Evolutionary conservation across 2,113 vertebrate species (phyloP), one percentile per base, ranked within the genome.

Genomic region (Herpetotheres cachinnans): DNA sequence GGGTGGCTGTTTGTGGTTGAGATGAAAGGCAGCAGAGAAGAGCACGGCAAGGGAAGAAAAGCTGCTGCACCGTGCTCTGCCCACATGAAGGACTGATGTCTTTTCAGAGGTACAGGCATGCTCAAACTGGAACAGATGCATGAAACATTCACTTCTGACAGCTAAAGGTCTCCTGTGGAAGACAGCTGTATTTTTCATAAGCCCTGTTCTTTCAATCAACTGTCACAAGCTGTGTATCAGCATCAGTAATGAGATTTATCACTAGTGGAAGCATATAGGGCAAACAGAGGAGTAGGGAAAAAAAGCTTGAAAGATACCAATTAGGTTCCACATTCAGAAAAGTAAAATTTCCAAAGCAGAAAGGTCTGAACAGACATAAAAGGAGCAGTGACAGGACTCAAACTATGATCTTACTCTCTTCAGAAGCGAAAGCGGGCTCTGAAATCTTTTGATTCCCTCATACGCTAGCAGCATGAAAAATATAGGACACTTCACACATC

Each of bases 371-470:
- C 8, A 88, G 78, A 90, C 78, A 87, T 95, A 89, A 94, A 94
- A 96, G 85, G 26, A 96, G 40, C 65, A 92, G 72, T 78, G 91
- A 85, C 83, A 91, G 83, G 36, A 82, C 89, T 79, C 83, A 82
- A 77, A 85, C 70, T 85, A 42, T 87, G 84, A 95, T 95, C 86
- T 93, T 69, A 16, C 24, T 62, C 27, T 56, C 69, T 82, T 94
- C 34, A 87, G 84, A 93, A 97, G 49, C 46, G 18, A 87, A 89
- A 94, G 92, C 46, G 65, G 16, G 36, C 63, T 91, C 86, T 66
- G 74, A 90, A 91, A 44, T 82, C 62, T 73, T 96, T 94, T 95
- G 81, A 95, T 82, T 89, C 72, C 63, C 47, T 93, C 38, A 21
- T 30, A 36, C 13, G 3, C 11, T 30, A 78, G 32, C 81, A 88